phyloP scores from a whole-genome alignment of 2,888 invertebrate species.

The Idaea dimidiata region DNA sequence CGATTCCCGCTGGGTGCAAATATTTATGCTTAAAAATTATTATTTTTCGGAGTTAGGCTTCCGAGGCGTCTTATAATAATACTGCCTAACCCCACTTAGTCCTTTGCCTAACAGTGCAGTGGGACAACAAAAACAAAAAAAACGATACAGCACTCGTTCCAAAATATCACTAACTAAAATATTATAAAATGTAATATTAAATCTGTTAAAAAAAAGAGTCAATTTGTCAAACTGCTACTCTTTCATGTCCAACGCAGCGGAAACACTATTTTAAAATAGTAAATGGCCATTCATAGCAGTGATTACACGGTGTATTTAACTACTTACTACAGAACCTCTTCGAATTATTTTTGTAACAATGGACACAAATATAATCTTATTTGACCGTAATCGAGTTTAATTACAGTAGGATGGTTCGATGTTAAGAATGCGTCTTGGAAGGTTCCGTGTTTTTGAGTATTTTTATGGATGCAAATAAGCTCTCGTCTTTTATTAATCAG shows the following conservation, averaged over 20 bases:
- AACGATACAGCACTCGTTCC: too few species aligned
- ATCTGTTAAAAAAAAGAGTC: constrained; percentile 27
- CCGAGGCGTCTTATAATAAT: too few species aligned
- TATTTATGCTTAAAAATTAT: too few species aligned
- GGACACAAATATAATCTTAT: constrained; percentile 41
- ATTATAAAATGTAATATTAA: constrained; percentile 13
- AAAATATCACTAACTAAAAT: not conserved
- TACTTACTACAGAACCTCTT: constrained; percentile 41
- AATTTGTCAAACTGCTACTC: constrained; percentile 28
- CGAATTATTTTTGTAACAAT: constrained; percentile 44
- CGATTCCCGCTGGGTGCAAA: too few species aligned
- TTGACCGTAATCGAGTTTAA: constrained; percentile 52
- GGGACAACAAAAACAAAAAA: too few species aligned
- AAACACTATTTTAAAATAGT: constrained; percentile 42
- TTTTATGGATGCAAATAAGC: too few species aligned
- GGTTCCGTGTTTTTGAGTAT: constrained; percentile 15
- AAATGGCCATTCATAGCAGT: constrained; percentile 41
- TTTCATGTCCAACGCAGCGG: constrained; percentile 36
- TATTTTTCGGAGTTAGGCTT: too few species aligned
- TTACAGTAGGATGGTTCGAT: constrained; percentile 41
- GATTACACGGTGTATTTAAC: constrained; percentile 49
- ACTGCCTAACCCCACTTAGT: too few species aligned
- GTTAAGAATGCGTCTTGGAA: constrained; percentile 37
- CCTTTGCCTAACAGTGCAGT: too few species aligned
- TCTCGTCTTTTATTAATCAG: too few species aligned